These are phyloP conservation scores for Euschistus heros DNA, from an alignment of 1,140 invertebrate genomes.

Conservation along the genomic window DNA sequence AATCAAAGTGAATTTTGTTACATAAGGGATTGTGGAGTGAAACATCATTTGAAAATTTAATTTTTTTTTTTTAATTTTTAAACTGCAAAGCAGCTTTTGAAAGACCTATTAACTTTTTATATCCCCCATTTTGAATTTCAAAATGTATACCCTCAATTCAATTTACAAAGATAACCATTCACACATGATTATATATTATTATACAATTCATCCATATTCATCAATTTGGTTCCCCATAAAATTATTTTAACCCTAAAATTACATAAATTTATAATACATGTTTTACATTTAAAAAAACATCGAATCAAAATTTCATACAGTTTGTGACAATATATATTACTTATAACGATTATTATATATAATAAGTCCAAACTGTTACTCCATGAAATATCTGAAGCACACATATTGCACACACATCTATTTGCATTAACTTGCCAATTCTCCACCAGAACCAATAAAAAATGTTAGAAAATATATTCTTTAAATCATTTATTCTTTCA, in stretches of 20 bases:
- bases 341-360: constrained; percentile 10
- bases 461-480: constrained; percentile 15
- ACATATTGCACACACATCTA: constrained; percentile 10
- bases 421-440: not conserved
- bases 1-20: not conserved
- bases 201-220: constrained; percentile 8
- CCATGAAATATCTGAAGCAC: not conserved
- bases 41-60: not conserved
- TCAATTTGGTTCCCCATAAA: not conserved
- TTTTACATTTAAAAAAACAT: constrained; percentile 24
- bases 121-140: not conserved
- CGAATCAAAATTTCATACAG: constrained; percentile 15
- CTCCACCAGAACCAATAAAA: not conserved
- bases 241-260: not conserved
- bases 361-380: constrained; percentile 10
- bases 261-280: constrained; percentile 22
- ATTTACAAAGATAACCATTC: constrained; percentile 1
- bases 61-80: not conserved
- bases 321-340: constrained; percentile 9
- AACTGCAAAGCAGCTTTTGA: constrained; percentile 13
- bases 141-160: constrained; percentile 3
- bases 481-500: constrained; percentile 14
- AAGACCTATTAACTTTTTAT: constrained; percentile 22
- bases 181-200: not conserved
- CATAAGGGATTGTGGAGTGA: constrained; percentile 5